Percentiles rank a stretch among this genome's conserved stretches.
These are phyloP conservation scores for Pipistrellus pygmaeus DNA, from an alignment of 2,797 vertebrate species.

Conservation along the genomic window DNA sequence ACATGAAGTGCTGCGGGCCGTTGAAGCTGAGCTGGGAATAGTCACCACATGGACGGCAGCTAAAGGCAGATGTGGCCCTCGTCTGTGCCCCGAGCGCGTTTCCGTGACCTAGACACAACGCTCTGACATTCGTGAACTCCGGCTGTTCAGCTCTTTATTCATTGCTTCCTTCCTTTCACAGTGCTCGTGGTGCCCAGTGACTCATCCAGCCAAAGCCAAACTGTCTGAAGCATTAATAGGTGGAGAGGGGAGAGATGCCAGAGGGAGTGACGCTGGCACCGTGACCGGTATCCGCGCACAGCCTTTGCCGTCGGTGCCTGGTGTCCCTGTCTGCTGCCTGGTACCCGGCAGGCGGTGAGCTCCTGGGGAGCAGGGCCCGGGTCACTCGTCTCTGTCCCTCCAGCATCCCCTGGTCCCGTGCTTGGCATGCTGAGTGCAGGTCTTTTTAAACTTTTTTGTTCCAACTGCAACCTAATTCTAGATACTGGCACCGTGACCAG, in stretches of 20 bases:
- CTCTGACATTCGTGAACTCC: constrained; percentile 64
- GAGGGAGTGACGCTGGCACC: background rate
- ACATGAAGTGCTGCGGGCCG: background rate
- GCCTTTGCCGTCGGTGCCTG: background rate
- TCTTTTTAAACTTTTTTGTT: constrained; percentile 31
- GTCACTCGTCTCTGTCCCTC: background rate
- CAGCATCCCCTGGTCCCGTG: background rate
- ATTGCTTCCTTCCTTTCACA: constrained; percentile 79
- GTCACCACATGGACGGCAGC: constrained; percentile 12
- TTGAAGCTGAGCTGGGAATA: background rate
- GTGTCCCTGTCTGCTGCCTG: background rate
- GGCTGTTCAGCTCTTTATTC: constrained; percentile 76
- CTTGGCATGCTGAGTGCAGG: background rate
- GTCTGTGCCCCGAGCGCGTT: background rate
- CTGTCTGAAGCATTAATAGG: constrained; percentile 69
- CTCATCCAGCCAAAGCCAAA: constrained; percentile 10
- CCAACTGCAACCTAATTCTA: constrained; percentile 31
- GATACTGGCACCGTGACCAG: no score
- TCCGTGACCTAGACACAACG: constrained; percentile 52
- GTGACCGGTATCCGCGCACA: fast-evolving
- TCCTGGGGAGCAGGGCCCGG: background rate
- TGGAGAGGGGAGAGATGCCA: constrained; percentile 24
- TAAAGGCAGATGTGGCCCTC: background rate
- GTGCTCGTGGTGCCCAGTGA: background rate
- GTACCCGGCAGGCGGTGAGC: background rate